phyloP scores from a whole-genome alignment of 2,888 invertebrate genomes.

The Tetramorium bicarinatum region DNA sequence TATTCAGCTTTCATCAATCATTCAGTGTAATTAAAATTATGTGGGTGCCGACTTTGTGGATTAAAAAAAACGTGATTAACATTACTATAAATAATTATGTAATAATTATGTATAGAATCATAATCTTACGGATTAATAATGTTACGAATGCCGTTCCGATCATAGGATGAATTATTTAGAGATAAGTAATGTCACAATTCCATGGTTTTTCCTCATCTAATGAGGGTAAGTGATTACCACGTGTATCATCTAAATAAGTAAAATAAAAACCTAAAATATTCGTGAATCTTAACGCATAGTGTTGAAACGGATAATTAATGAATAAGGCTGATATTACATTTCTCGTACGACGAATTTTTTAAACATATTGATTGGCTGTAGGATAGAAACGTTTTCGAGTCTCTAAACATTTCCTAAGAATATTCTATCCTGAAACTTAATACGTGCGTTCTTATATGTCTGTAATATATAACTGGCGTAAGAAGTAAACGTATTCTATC shows the following conservation, averaged over 20 bases:
- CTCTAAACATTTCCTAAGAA: too few species aligned
- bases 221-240: neutral
- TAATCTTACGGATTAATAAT: neutral
- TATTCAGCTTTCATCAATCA: neutral
- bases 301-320: neutral
- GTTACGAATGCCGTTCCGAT: neutral
- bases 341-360: too few species aligned
- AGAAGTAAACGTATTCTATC: too few species aligned
- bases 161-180: neutral
- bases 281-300: neutral
- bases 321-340: neutral
- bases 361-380: too few species aligned
- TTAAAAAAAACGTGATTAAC: neutral
- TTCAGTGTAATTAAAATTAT: neutral
- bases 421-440: too few species aligned
- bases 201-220: neutral
- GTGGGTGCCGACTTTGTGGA: neutral
- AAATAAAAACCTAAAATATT: neutral
- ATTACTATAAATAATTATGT: neutral
- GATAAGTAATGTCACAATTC: neutral
- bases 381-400: too few species aligned
- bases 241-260: neutral
- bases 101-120: neutral
- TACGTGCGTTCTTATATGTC: too few species aligned
- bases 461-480: too few species aligned